These are phyloP conservation scores for Phalacrocorax brasilianus DNA, from an alignment of 2,113 vertebrate species.

Conservation along the genomic window DNA sequence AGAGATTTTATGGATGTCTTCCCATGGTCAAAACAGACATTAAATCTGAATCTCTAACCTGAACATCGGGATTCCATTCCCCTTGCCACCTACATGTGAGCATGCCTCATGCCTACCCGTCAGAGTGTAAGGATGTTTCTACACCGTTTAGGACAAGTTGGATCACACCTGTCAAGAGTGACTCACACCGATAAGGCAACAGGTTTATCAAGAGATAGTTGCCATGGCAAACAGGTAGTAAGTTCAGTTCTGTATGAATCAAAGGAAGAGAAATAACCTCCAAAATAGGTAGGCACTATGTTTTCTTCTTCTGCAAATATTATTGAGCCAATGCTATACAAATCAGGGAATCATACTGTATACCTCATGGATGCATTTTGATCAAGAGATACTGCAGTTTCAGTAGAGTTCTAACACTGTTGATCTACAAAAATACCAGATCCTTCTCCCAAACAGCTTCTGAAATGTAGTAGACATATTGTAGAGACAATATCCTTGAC, in stretches of 20 bases:
- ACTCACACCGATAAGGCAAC: slow-evolving; percentile 43
- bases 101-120: background rate
- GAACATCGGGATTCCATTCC: slow-evolving; percentile 46
- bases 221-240: slow-evolving; percentile 53
- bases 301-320: background rate
- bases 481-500: background rate
- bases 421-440: background rate
- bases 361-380: background rate
- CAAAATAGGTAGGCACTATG: background rate
- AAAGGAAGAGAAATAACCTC: background rate
- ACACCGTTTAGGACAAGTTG: background rate
- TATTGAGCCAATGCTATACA: background rate
- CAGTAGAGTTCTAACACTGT: background rate
- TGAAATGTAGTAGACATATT: background rate
- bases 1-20: background rate
- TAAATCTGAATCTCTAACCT: slow-evolving; percentile 52
- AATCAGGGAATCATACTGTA: background rate
- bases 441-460: background rate
- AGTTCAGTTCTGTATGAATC: slow-evolving; percentile 10
- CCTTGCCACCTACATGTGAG: slow-evolving; percentile 36
- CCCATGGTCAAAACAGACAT: slow-evolving; percentile 8
- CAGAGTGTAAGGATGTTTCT: slow-evolving; percentile 11
- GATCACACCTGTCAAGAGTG: slow-evolving; percentile 28
- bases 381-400: background rate
- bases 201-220: slow-evolving; percentile 56